Evolutionary conservation across 2,797 vertebrate species (phyloP), one percentile per base, ranked within the genome.

Genomic region (Lophotriccus pileatus): DNA sequence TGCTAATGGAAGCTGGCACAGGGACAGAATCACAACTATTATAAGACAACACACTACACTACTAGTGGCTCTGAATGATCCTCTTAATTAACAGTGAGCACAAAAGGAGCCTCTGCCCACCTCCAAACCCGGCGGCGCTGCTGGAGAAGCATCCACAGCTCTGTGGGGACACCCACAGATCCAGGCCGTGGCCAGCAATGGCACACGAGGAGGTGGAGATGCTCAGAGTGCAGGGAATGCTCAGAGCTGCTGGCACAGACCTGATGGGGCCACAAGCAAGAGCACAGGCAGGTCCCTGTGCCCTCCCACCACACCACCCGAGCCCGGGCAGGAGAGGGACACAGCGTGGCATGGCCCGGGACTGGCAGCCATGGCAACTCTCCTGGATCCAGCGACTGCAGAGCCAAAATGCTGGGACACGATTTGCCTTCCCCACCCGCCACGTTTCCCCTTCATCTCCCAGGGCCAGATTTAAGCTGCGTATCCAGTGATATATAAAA

Each of bases 1-100:
- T 97, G 95, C 97, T 97, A 96, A 96, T 96, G 96, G 95, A 84
- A 95, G 94, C 92, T 96, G 94, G 97, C 96, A 87, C 92, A 8
- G 94, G 93, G 92, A 95, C 94, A 94, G 96, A 76, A 97, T 92
- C 16, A 59, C 92, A 69, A 84, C 96, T 87, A 56, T 95, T 93
- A 93, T 88, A 74, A 89, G 95, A 95, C 95, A 96, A 96, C 96
- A 94, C 92, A 18, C 89, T 94, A 89, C 91, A 28, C 83, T 94
- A 92, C 82, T 89, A 95, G 95, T 60, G 87, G 88, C 90, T 97
- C 94, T 84, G 95, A 97, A 89, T 94, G 95, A 95, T 84, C 94
- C 86, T 80, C 97, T 96, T 96, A 97, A 97, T 97, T 97, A 97
- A 81, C 88, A 66, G 12, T 37, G 84, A 53, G 92, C 91, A 90